Evolutionary conservation across 2,888 invertebrate genomes (phyloP), one percentile per base, ranked within the genome.

Genomic region (Tigriopus californicus): DNA sequence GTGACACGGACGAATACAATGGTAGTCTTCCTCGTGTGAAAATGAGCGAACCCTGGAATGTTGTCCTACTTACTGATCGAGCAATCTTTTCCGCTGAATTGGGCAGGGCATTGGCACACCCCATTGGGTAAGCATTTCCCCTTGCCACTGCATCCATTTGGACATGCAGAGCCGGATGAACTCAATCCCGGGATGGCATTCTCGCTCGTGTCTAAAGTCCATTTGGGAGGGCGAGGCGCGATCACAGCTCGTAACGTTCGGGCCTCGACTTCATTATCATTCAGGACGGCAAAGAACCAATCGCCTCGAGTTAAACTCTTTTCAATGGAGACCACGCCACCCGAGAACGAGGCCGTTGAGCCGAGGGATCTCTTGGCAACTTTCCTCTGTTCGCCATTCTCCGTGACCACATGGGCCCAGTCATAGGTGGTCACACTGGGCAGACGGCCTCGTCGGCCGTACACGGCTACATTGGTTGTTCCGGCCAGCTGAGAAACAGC

Each of bases 1-100:
- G 15, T 46, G 20, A 5, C 15, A 46, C 20, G 46, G 3, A 18
- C 4, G 20, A 5, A 46, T 46, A 18, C 5, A 18, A 46, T 8
- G 20, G 5, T 46, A 18, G 15, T 46, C 8, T 33, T 33, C 33
- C 33, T 33, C 33, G 33, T 8, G 33, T 8, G 8, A 33, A 18
- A 46, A 18, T 18, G 15, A 46, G 15, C 15, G 46, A 18, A 20
- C 46, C 15, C 8, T 18, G 18, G 15, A 51, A 51, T n/a, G 24
- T n/a, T 51, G 18, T 24, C 33, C 33, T 54, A 46, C 56, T 56
- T 56, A 56, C 56, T 56, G 12, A 25, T 20, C n/a, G 56, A 42
- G 24, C 56, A 56, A 25, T 46, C 46, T 10, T 41, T 44, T 12
- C 56, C 56, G 25, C 56, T 56, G 44, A 46, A 56, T 15, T 44